Conservation (phyloP, 2,888 invertebrate genomes). For the Buathra laborator region DNA sequence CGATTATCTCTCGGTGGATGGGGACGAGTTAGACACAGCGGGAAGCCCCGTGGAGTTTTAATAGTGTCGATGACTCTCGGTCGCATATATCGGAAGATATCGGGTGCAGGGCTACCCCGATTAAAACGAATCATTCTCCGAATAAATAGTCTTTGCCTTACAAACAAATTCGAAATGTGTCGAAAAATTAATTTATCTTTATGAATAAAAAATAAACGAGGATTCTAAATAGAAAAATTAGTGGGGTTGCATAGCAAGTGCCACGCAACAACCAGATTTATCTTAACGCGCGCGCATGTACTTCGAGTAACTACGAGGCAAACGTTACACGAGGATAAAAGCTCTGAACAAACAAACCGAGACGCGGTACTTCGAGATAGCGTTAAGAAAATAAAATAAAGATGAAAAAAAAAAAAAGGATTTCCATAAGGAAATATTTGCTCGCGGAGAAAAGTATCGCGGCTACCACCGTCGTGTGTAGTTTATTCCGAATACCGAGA, state of each 20-base stretch:
- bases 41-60: conserved; percentile 1
- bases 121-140: no score
- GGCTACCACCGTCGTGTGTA: not conserved
- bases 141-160: no score
- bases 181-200: no score
- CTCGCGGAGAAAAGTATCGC: conserved; percentile 1
- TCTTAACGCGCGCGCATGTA: not conserved
- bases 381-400: not conserved
- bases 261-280: not conserved
- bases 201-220: not conserved
- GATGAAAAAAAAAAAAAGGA: conserved; percentile 2
- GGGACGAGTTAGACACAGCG: conserved; percentile 1
- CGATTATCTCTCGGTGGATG: not conserved
- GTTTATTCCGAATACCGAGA: not conserved
- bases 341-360: conserved; percentile 5
- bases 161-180: no score
- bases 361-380: conserved; percentile 15
- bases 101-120: not conserved
- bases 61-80: not conserved
- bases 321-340: conserved; percentile 3
- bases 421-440: not conserved
- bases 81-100: not conserved
- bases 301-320: conserved; percentile 7
- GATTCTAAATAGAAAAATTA: not conserved
- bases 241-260: not conserved